phyloP scores from a whole-genome alignment of 2,797 vertebrate species.

The Tarsius wallacei region DNA sequence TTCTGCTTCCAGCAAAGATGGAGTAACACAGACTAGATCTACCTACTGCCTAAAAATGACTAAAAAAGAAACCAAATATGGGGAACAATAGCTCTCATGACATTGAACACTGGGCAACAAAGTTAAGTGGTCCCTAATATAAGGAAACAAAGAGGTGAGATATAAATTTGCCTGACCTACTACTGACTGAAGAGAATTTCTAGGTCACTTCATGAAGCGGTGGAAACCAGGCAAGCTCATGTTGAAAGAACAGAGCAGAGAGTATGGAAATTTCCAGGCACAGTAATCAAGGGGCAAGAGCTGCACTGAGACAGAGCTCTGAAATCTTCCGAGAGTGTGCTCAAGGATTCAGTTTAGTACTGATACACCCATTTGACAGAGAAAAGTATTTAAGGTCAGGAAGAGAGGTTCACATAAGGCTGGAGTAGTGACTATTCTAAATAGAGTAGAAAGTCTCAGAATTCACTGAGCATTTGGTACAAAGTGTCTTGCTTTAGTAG shows the following conservation, averaged over 20 bases:
- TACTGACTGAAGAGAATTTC: not conserved
- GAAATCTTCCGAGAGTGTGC: not conserved
- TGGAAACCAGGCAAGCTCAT: not conserved
- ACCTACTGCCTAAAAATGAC: not conserved
- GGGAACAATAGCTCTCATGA: not conserved
- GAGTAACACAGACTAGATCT: not conserved
- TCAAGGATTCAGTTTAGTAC: not conserved
- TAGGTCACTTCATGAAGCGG: not conserved
- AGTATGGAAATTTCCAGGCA: not conserved
- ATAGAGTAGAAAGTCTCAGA: not conserved
- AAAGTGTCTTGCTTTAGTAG: not conserved
- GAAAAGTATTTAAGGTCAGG: not conserved
- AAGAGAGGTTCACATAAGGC: not conserved
- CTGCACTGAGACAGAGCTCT: not conserved
- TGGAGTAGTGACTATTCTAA: not conserved
- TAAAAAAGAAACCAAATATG: not conserved
- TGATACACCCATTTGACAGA: not conserved
- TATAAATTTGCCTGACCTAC: not conserved
- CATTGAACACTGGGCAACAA: not conserved
- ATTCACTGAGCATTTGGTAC: not conserved
- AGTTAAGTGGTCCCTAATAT: not conserved
- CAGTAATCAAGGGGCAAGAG: not conserved
- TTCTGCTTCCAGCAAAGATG: not conserved
- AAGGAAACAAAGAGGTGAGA: not conserved
- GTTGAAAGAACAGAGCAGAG: not conserved